Base-by-base conservation (phyloP, 2,113 vertebrate species). In the Barbus barbus region DNA sequence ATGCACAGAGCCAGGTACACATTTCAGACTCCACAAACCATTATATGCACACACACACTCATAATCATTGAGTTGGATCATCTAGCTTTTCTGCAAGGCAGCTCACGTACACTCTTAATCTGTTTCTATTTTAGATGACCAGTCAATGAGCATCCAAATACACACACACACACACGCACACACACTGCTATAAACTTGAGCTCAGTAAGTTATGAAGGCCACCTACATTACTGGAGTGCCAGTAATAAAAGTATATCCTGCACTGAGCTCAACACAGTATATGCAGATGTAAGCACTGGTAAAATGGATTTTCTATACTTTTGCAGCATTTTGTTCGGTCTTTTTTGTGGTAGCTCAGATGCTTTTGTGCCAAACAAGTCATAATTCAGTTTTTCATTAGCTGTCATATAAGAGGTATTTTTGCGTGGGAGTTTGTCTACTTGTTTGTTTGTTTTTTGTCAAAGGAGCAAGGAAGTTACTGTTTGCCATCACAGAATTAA, bases 1-100 rank as follows among this genome's bases (percentile, higher is more conserved):
- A 99, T 51, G 94, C 98, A 87, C 98, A 99, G 81, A 98, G 97
- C 84, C 98, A 99, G 98, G 98, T 99, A 88, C 91, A 93, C 89
- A 93, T 95, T 87, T 33, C 20, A 56, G 26, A 82, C 78, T 73
- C 73, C 63, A 56, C 77, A 85, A 67, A 16, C 48, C 65, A 20
- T 20, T 9, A 48, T 14, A 72, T 24, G 22, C 48, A 76, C 38
- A 82, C 61, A 61, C 38, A 48, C 38, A 48, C 33, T 4, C 26
- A 81, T 53, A 58, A 53, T 44, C 65, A 65, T 28, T 78, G 12
- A 24, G 31, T 8, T n/a, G 75, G 75, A 58, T 60, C 51, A 24
- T 60, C 7, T 6, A 60, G 31, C 51, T 58, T 36, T 58, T 16
- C 12, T 60, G 12, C 75, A 60, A 24, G 22, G 22, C 75, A 60